phyloP scores from a whole-genome alignment of 2,797 vertebrate species.

The Moxostoma hubbsi region DNA sequence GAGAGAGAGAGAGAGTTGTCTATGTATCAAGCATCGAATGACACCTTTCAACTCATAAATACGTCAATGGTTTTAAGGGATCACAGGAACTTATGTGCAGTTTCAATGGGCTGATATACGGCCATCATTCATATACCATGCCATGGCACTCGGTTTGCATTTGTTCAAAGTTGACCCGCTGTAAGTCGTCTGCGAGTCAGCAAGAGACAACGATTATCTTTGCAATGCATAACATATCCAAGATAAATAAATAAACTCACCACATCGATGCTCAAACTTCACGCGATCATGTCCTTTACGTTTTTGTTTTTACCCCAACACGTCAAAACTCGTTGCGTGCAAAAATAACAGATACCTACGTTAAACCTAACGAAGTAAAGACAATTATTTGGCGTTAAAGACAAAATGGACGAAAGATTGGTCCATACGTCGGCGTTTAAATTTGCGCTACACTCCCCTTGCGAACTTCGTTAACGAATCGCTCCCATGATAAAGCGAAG shows the following conservation, averaged over 20 bases:
- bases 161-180: constrained; percentile 33
- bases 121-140: constrained; percentile 37
- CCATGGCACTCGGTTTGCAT: constrained; percentile 26
- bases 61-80: constrained; percentile 33
- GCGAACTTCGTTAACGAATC: constrained; percentile 70
- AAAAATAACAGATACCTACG: background rate
- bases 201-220: background rate
- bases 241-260: constrained; percentile 69
- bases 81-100: constrained; percentile 25
- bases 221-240: background rate
- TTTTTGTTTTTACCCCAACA: too few species aligned
- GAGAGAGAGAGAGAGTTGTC: background rate
- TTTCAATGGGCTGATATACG: constrained; percentile 11
- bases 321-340: background rate
- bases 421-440: constrained; percentile 55
- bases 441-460: constrained; percentile 63
- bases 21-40: constrained; percentile 28
- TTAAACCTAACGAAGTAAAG: constrained; percentile 24
- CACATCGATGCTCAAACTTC: constrained; percentile 73
- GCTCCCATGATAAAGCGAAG: constrained; percentile 55
- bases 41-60: constrained; percentile 14
- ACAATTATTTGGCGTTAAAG: constrained; percentile 36
- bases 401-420: constrained; percentile 48
- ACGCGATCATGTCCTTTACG: constrained; percentile 69
- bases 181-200: constrained; percentile 1